A percentile compares a stretch with the other conserved stretches of the same genome.
Conservation (phyloP, 1,140 invertebrate species). For the Bombus affinis region DNA sequence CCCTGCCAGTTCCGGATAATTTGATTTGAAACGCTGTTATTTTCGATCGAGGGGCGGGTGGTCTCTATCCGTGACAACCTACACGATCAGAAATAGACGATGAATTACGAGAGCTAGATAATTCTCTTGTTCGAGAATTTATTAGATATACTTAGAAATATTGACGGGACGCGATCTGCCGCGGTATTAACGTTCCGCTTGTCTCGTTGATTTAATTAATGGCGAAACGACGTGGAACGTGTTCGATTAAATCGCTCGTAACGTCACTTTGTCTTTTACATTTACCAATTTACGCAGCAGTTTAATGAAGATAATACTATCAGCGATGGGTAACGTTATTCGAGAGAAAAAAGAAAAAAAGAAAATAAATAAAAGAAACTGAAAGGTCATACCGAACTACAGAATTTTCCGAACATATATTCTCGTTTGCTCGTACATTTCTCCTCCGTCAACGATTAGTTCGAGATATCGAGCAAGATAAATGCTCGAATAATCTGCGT, state of each 20-base stretch:
- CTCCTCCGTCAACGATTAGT: too few relatives aligned
- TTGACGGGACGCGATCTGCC: too few relatives aligned
- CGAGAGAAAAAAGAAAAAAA: accelerated
- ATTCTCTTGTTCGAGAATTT: conserved; percentile 16
- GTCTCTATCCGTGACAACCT: not conserved
- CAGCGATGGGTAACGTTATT: not conserved
- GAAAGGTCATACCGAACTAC: not conserved
- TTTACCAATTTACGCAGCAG: conserved; percentile 4
- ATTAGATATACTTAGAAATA: not conserved
- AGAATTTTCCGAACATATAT: not conserved
- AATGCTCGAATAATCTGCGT: too few relatives aligned
- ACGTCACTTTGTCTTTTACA: conserved; percentile 29
- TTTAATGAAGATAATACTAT: conserved; percentile 43
- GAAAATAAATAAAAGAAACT: too few relatives aligned
- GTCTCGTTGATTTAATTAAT: conserved; percentile 35
- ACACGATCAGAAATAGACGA: not conserved
- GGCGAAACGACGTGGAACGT: conserved; percentile 7
- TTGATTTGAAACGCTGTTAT: conserved; percentile 21
- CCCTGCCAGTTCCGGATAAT: conserved; percentile 17
- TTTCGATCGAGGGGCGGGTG: not conserved
- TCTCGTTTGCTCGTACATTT: too few relatives aligned
- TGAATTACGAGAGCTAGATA: conserved; percentile 2
- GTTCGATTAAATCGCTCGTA: conserved; percentile 43
- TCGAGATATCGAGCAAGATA: not conserved
- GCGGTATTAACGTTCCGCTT: conserved; percentile 27